These are phyloP conservation scores for Actinostola sp. DNA, from an alignment of 92 coral and sea anemone genomes.

Conservation along the genomic window DNA sequence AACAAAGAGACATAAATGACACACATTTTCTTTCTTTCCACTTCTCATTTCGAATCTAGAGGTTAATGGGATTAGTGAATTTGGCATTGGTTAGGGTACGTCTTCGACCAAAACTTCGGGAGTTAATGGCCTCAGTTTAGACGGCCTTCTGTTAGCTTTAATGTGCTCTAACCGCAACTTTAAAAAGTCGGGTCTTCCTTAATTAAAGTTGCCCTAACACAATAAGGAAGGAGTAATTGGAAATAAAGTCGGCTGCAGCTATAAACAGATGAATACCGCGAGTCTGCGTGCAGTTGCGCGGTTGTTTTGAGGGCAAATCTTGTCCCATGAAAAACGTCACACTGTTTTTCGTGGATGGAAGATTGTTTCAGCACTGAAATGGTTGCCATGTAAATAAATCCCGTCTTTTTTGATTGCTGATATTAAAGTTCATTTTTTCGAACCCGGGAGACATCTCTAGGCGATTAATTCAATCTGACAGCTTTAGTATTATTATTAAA, in stretches of 20 bases:
- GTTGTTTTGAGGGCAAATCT: not conserved
- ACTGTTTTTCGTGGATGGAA: not conserved
- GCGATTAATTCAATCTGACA: not conserved
- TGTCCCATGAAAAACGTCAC: not conserved
- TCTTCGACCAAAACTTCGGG: not conserved
- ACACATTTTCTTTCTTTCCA: not conserved
- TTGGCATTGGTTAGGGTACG: not conserved
- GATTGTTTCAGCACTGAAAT: not conserved
- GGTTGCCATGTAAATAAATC: not conserved
- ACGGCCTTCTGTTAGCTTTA: not conserved
- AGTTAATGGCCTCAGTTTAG: no score
- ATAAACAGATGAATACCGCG: conserved; percentile 4
- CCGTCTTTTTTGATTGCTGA: not conserved
- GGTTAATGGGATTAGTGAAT: no score
- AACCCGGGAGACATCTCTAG: not conserved
- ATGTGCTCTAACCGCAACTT: not conserved
- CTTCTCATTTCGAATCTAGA: no score
- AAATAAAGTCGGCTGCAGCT: not conserved
- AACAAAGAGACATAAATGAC: no score
- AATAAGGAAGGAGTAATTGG: not conserved
- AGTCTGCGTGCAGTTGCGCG: no score
- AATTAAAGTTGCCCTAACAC: conserved; percentile 5
- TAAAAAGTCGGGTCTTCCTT: not conserved
- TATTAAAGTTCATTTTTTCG: not conserved
- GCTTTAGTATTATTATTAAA: not conserved